Conservation (phyloP, 2,113 vertebrate genomes). For the Clarias macrocephalus region DNA sequence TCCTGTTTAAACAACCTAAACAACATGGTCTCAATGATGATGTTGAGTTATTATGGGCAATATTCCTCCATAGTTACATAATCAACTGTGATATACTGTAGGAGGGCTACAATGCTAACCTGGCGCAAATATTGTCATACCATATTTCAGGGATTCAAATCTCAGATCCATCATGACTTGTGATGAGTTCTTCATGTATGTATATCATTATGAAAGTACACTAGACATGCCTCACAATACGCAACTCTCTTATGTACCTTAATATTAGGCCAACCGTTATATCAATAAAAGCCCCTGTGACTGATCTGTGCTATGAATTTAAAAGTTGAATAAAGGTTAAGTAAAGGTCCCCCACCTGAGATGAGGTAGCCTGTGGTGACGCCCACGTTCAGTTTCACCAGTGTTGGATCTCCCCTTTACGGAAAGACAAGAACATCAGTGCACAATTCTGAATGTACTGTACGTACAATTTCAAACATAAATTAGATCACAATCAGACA, state of each 20-base stretch:
- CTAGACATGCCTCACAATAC: not conserved
- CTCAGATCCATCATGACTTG: not conserved
- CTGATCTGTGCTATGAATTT: not conserved
- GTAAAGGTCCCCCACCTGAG: slow-evolving; percentile 72
- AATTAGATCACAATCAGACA: not conserved
- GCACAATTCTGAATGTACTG: not conserved
- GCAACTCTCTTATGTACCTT: not conserved
- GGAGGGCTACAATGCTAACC: not conserved
- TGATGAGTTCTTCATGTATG: not conserved
- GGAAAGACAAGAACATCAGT: slow-evolving; percentile 31
- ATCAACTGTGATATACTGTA: not conserved
- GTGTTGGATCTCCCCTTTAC: slow-evolving; percentile 77
- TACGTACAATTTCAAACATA: not conserved
- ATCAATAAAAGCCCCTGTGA: not conserved
- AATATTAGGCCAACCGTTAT: not conserved
- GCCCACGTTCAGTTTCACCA: slow-evolving; percentile 79
- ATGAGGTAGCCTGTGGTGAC: slow-evolving; percentile 85
- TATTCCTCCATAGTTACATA: not conserved
- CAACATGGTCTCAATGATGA: not conserved
- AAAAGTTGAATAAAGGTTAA: not conserved
- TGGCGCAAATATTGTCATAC: not conserved
- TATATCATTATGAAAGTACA: not conserved
- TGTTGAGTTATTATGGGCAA: not conserved
- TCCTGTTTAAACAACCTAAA: not conserved
- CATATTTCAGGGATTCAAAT: not conserved